Base-by-base conservation (phyloP, 2,888 invertebrate genomes). In the Leptogaster cylindrica region DNA sequence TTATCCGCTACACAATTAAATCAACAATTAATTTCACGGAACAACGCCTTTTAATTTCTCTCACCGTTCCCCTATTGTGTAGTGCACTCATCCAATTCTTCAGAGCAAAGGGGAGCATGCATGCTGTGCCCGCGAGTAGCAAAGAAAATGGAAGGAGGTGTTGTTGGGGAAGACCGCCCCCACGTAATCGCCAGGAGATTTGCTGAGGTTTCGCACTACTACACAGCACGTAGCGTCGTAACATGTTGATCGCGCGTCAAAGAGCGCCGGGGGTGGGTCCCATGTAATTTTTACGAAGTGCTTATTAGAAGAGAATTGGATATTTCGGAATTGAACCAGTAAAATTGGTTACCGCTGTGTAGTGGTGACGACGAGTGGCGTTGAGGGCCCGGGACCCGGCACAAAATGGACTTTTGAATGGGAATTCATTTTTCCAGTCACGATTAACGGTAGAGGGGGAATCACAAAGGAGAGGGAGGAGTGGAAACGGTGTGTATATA, bases 241-340 rank as follows among this genome's bases (percentile, higher is more conserved):
- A 4, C 25, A 27, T 58, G 23, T 39, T 39, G 39, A 7, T 1
- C 8, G 7, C n/a, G 36, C 23, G 39, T 25, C 23, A 25, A 39
- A 25, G 39, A 58, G 14, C 12, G 39, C 12, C 14, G 25, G 25
- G 41, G 36, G 58, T 36, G 58, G 58, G 41, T 23, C 16, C 58
- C 41, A 64, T 64, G 64, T 72, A 72, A 72, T 73, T 72, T 73
- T 73, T 72, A 73, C 71, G 72, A 73, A 73, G 73, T 73, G 73
- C 72, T 73, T 73, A 73, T 72, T 72, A 72, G 71, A 72, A 72
- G 72, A 71, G 71, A 73, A 73, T 73, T 72, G 73, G 71, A 70
- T 70, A 73, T 65, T 64, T 64, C 25, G 36, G 65, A 65, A 65
- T 65, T 65, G 65, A 51, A 67, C 66, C 67, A 65, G 70, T 70